Evolutionary conservation across 2,888 invertebrate genomes (phyloP), one percentile per base, ranked within the genome.

Genomic region (Phania funesta): DNA sequence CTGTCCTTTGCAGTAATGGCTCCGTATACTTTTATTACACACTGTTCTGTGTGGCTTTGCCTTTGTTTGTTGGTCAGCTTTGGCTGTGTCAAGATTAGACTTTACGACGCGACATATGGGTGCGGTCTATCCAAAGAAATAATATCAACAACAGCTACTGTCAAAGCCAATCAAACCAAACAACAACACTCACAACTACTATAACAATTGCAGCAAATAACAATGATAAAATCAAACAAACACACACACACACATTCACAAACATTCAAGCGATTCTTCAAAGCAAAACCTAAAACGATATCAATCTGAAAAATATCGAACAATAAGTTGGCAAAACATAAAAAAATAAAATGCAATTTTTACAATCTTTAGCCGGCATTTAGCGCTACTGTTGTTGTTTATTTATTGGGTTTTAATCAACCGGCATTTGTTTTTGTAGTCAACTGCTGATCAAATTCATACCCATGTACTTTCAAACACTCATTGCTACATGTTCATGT

Each of bases 101-200:
- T 58, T 74, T 78, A 18, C 20, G 82, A 78, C 82, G 78, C 78
- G 77, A 65, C 80, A 74, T 50, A 58, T 82, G 68, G 82, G 77
- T 78, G 82, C 78, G 74, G 68, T 64, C 73, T 58, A 46, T 71
- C 65, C 70, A 65, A 70, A 58, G 26, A 35, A 54, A 62, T 46
- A 52, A 58, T 74, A 64, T 56, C 48, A 67, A 26, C 38, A 54
- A 54, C 52, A 60, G 24, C 16, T 29, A 38, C 62, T 77, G 77
- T 64, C 77, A 64, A 32, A 54, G 64, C 24, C 60, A 60, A 62
- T 77, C 67, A 67, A 74, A 56, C 20, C 38, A 35, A 56, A 50
- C 8, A 58, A 24, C 64, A 48, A 38, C 26, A 29, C 20, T 13
- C n/a, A n/a, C 75, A 71, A 70, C n/a, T n/a, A 29, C 4, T 20